A percentile compares a stretch with the other conserved stretches of the same genome.
phyloP scores from a whole-genome alignment of 2,888 invertebrate species.

The Nomada flava region DNA sequence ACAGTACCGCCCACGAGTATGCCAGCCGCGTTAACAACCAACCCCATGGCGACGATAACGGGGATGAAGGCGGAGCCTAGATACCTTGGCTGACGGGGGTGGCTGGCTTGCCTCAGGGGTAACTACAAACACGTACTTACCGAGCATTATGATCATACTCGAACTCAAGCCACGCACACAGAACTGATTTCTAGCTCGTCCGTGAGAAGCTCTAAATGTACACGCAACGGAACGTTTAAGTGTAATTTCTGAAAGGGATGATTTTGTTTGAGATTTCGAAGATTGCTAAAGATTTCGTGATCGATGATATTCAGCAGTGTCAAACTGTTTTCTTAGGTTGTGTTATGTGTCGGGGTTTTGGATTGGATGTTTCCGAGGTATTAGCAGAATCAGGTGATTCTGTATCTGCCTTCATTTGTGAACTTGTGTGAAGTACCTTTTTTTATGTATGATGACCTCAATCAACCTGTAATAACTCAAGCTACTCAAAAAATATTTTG shows the following conservation, averaged over 20 bases:
- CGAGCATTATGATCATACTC: constrained; percentile 80
- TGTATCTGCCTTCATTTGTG: too few species aligned
- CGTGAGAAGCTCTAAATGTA: constrained; percentile 16
- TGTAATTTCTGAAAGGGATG: constrained; percentile 22
- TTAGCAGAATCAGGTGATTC: too few species aligned
- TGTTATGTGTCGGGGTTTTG: too few species aligned
- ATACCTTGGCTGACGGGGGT: constrained; percentile 72
- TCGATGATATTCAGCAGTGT: too few species aligned
- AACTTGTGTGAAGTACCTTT: too few species aligned
- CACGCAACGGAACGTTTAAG: constrained; percentile 13
- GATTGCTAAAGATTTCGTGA: too few species aligned
- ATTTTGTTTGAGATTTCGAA: not conserved
- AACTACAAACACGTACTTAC: constrained; percentile 84
- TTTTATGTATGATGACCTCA: too few species aligned
- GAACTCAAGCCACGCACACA: constrained; percentile 58
- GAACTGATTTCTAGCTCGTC: not conserved
- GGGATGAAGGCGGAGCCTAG: constrained; percentile 75
- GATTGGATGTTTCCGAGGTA: too few species aligned
- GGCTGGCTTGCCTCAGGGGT: constrained; percentile 83
- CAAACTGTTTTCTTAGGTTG: too few species aligned
- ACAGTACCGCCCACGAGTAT: constrained; percentile 79
- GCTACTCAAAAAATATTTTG: too few species aligned
- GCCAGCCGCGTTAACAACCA: constrained; percentile 75
- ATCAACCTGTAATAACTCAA: too few species aligned
- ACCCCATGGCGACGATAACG: constrained; percentile 72